Conservation (phyloP, 2,888 invertebrate genomes). For the Cotesia congregata region DNA sequence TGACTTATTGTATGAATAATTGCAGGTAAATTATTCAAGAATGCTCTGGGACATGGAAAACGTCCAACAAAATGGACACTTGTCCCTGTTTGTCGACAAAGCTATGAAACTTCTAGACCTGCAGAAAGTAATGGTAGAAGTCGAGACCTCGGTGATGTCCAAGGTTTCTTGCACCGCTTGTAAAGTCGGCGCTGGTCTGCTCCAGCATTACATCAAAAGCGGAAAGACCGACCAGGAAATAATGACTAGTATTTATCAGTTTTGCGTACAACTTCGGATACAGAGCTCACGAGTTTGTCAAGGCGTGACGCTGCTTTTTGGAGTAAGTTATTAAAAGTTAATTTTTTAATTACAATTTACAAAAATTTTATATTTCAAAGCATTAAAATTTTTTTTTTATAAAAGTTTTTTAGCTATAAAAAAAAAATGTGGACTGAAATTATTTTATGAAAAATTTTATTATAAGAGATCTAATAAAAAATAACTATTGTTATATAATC, state of each 20-base stretch:
- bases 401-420: no score
- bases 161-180: conserved; percentile 93
- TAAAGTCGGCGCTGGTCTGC: conserved; percentile 85
- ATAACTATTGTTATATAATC: no score
- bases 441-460: no score
- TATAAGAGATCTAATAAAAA: no score
- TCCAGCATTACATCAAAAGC: conserved; percentile 87
- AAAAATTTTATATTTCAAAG: background rate
- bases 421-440: no score
- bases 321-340: conserved; percentile 73
- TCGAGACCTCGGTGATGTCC: conserved; percentile 93
- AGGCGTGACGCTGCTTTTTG: conserved; percentile 87
- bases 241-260: conserved; percentile 85
- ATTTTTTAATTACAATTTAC: background rate
- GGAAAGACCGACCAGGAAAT: conserved; percentile 91
- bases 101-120: conserved; percentile 86
- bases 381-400: no score
- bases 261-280: conserved; percentile 89
- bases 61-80: conserved; percentile 77
- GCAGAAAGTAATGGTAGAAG: conserved; percentile 87
- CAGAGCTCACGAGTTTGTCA: conserved; percentile 91
- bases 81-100: conserved; percentile 86
- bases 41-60: conserved; percentile 82
- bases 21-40: conserved; percentile 69
- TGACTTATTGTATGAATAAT: conserved; percentile 14